Evolutionary conservation across 2,797 vertebrate species (phyloP), one percentile per base, ranked within the genome.

Genomic region (Anguilla megastoma): DNA sequence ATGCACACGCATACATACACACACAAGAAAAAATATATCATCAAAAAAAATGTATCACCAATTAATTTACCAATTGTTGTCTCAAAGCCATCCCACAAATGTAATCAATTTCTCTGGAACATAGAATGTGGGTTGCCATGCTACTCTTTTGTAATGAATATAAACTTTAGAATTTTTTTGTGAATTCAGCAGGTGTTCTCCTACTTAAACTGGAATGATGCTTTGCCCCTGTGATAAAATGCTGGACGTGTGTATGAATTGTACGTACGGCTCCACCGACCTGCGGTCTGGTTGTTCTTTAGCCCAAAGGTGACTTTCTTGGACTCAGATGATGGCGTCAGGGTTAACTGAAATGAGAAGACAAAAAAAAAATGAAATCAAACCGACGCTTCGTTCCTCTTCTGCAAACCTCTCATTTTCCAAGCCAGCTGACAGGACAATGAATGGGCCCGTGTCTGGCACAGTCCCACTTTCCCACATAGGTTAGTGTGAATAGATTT

Each of bases 251-350:
- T 54, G 52, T 54, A 54, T 54, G 14, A 18, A 58, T 58, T 58
- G 56, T 58, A 21, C 14, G 16, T 58, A 27, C 6, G 63, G 21
- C 56, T 2, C 3, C 2, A 88, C 93, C 91, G 91, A 99, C 98
- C 98, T 7, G 98, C 94, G 0, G 97, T 99, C 94, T 94, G 97
- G 90, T 99, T 99, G 89, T 97, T 98, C 93, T 95, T 98, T 86
- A 99, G 94, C 6, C 98, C 97, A 86, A 99, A 99, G 0, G 97
- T 98, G 89, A 99, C 98, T 90, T 97, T 99, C 95, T 99, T 99
- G 74, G 95, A 95, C 84, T 95, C 94, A 0, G 94, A 94, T 7
- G 79, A 91, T 12, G 93, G 90, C 36, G 91, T 93, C 63, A 41
- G 88, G 36, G 0, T 69, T 60, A 86, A 91, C 94, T 96, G 91